Evolutionary conservation across 1,140 invertebrate species (phyloP).

Genomic region (Cydia splendana): DNA sequence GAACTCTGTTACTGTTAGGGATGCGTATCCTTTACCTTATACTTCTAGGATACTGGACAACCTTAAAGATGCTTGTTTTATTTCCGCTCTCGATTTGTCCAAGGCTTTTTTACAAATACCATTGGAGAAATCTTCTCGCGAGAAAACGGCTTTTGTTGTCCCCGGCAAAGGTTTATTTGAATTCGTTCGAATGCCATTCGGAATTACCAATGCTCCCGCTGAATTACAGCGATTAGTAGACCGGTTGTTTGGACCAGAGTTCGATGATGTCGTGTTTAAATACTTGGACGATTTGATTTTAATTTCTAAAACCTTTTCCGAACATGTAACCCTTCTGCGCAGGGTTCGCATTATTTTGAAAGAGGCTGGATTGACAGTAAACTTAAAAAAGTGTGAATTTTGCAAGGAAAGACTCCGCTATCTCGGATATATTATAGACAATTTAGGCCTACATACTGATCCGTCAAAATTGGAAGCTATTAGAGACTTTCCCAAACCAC

Average conservation of each 20-base stretch:
- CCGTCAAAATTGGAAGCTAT: constrained; percentile 46
- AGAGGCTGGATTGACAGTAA: constrained; percentile 40
- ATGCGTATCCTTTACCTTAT: constrained; percentile 44
- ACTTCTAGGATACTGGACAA: constrained; percentile 54
- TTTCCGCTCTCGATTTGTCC: constrained; percentile 50
- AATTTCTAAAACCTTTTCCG: constrained; percentile 53
- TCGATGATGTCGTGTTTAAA: constrained; percentile 47
- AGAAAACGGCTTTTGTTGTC: constrained; percentile 67
- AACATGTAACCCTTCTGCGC: constrained; percentile 51
- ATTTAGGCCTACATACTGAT: constrained; percentile 55
- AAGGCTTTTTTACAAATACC: constrained; percentile 55
- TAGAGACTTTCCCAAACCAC: constrained; percentile 43
- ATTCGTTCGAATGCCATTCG: constrained; percentile 61
- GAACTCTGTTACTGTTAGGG: constrained; percentile 50
- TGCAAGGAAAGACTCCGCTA: constrained; percentile 51
- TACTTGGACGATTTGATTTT: constrained; percentile 64
- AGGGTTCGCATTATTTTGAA: constrained; percentile 37
- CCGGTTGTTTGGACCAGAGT: constrained; percentile 51
- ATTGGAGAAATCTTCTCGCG: constrained; percentile 36
- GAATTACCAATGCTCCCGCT: constrained; percentile 59
- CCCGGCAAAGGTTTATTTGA: constrained; percentile 48
- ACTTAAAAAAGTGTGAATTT: constrained; percentile 48
- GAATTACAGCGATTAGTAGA: constrained; percentile 69
- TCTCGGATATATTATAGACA: constrained; percentile 55
- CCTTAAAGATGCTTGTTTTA: constrained; percentile 29